Evolutionary conservation across 2,888 invertebrate genomes (phyloP), one percentile per base, ranked within the genome.

Genomic region (Parascotia fuliginaria): DNA sequence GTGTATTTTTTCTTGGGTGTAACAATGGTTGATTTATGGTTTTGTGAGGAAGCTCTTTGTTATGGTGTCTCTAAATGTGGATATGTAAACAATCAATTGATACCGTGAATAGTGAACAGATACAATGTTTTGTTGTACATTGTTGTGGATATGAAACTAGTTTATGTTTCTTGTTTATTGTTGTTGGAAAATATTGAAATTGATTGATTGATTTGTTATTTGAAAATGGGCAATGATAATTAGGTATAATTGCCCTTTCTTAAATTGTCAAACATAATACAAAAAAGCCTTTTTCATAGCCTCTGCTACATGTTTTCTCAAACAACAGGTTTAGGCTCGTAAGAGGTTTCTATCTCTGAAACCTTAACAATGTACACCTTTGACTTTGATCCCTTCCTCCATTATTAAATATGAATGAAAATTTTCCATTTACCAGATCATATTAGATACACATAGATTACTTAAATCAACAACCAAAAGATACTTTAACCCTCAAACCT

Each of bases 21-120:
- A 88, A 89, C 87, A 89, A 88, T 84, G 70, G 72, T 59, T 86
- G 89, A 90, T 90, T 89, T 90, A 89, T 89, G 61, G 76, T 73
- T 65, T 54, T 52, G 44, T 43, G 11, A 38, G 48, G 33, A 34
- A 12, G 48, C 12, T 32, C 46, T 52, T 50, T 64, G 50, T 51
- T 54, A 40, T 48, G 39, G 46, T 44, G 42, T 55, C 4, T 44
- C 13, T 24, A 27, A 16, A 44, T 45, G 40, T 5, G 5, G 36
- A 44, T 32, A 32, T 37, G 37, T 41, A 41, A 37, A 37, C 36
- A 41, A 41, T 28, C 37, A 13, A n/a, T 24, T 24, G n/a, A 40
- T 34, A 14, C 3, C 15, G 29, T 48, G n/a, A 37, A 32, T 38
- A 16, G 32, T 34, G 13, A 15, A 24, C n/a, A 38, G 6, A 16